Evolutionary conservation across 2,888 invertebrate species (phyloP), one percentile per base, ranked within the genome.

Genomic region (Uloborus plumipes): DNA sequence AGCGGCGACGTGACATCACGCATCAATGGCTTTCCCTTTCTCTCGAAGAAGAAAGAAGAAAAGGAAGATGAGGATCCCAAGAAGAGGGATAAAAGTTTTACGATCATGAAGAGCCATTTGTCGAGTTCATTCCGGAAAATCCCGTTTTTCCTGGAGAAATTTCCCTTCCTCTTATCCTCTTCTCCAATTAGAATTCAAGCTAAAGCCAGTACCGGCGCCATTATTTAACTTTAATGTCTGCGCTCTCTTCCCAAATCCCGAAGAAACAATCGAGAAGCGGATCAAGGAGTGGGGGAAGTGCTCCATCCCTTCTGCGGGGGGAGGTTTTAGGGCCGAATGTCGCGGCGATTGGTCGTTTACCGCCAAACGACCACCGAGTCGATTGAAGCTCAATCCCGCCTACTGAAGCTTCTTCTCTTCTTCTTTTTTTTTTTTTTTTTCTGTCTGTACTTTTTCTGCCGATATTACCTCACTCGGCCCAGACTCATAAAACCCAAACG

Each of bases 141-240:
- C 53, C 47, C 31, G 20, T 39, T 64, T 64, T 64, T 64, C 39
- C 26, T 13, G 49, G 20, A 66, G 66, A 53, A 66, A 73, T 58
- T 26, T 59, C 59, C 59, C 18, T 14, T 14, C 18, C 13, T n/a
- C 59, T 20, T 20, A 59, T 39, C 39, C 39, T 39, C 39, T 39
- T 39, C 39, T 39, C 39, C 69, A 77, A 77, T 77, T 77, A 77
- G 77, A 77, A 77, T 77, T 77, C 77, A 69, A 61, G 70, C 65
- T 71, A 64, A 64, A 78, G 64, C 62, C 64, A 71, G 71, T 64
- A 50, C 71, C 49, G 59, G 66, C 65, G 70, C 65, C 78, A 78
- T 78, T 78, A 78, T 78, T 78, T 80, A 80, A 74, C 80, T 80
- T 73, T 80, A 80, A 80, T 80, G 73, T 80, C 80, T 80, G 80